Base-by-base conservation (phyloP, 2,888 invertebrate species). In the Catocala nupta region DNA sequence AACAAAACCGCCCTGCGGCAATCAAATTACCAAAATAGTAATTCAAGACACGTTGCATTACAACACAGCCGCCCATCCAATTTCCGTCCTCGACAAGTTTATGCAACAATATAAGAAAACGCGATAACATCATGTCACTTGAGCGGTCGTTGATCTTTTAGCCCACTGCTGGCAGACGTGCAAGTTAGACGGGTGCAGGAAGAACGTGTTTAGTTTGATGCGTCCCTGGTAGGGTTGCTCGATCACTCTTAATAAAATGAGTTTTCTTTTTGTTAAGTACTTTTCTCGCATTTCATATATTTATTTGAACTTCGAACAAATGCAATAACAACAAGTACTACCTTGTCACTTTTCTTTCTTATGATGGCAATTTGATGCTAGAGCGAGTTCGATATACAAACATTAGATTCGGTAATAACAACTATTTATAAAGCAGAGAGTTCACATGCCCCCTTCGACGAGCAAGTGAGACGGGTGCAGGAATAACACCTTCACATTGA, bases 91-190 rank as follows among this genome's bases (percentile, higher is more conserved):
- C 52, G 52, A 63, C 63, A 57, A 54, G 66, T 68, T 58, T 59
- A 55, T 70, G 71, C 70, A 71, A 77, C 73, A 75, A 69, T 75
- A 72, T 70, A 70, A 68, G 70, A 77, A 70, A 45, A 68, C 62
- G 66, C 70, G 78, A 80, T 83, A 81, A 79, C 73, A 70, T 78
- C 75, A 71, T 81, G 83, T 82, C 82, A 77, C 74, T 76, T 73
- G 63, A 59, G 71, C 77, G 87, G 88, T 78, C 82, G 71, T 81
- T 86, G 82, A 85, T 81, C 85, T 84, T 87, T 85, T 87, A 88
- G 88, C 88, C 87, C 81, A 86, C 80, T 87, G 76, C 72, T 78
- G 76, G 77, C 70, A 83, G 82, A 81, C 78, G 76, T 63, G 68
- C 74, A 68, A 71, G 72, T 76, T 77, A 71, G 75, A 71, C 74